phyloP scores from a whole-genome alignment of 2,797 vertebrate species.

The Melanotaenia nigrans region DNA sequence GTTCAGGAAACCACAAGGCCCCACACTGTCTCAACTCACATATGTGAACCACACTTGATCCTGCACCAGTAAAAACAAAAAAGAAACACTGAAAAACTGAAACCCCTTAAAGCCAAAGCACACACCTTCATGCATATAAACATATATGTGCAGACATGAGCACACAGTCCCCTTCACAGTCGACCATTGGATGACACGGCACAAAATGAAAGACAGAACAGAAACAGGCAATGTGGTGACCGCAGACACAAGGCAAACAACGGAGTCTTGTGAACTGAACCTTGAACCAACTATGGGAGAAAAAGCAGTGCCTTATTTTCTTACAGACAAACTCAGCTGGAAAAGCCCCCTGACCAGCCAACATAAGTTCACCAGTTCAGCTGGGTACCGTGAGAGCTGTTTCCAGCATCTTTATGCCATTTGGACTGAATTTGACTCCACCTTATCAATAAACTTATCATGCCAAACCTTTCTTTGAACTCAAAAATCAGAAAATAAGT shows the following conservation, averaged over 20 bases:
- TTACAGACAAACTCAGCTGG: conserved; percentile 55
- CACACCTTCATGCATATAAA: conserved; percentile 46
- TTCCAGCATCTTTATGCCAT: conserved; percentile 42
- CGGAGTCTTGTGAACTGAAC: conserved; percentile 59
- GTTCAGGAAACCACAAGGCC: conserved; percentile 78
- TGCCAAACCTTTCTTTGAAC: conserved; percentile 24
- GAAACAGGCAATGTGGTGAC: conserved; percentile 51
- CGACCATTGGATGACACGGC: conserved; percentile 65
- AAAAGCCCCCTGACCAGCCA: conserved; percentile 59
- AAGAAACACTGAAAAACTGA: conserved; percentile 1
- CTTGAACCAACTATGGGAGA: conserved; percentile 57
- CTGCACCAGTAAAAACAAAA: conserved; percentile 35
- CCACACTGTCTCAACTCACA: conserved; percentile 76
- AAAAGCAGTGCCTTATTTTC: conserved; percentile 64
- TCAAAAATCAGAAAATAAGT: conserved; percentile 37
- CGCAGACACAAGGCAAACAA: conserved; percentile 72
- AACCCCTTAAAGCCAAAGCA: conserved; percentile 29
- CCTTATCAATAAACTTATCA: conserved; percentile 53
- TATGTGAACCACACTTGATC: conserved; percentile 73
- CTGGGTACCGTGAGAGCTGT: conserved; percentile 24
- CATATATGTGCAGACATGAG: conserved; percentile 47
- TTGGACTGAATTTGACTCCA: conserved; percentile 34
- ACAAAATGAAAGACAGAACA: conserved; percentile 59
- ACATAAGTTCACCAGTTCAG: conserved; percentile 64
- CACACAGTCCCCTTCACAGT: conserved; percentile 45